These are phyloP conservation scores for Pogona vitticeps DNA, from an alignment of 2,113 vertebrate genomes.

Conservation along the genomic window DNA sequence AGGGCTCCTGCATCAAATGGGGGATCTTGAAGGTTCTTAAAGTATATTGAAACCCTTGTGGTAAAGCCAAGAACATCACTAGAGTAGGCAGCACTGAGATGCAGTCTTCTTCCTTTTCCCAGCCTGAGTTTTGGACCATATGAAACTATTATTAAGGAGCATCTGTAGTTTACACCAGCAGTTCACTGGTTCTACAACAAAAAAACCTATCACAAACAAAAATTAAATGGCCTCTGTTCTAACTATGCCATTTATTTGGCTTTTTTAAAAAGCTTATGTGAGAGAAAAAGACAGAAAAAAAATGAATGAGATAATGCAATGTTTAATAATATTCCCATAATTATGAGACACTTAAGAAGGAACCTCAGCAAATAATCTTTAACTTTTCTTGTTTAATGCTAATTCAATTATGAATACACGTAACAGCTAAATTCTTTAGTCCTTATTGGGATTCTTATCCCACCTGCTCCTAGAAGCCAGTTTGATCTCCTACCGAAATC, in stretches of 20 bases:
- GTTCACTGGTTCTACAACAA: not conserved
- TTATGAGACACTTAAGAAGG: not conserved
- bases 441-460: not conserved
- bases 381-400: not conserved
- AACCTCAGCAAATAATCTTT: not conserved
- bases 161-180: not conserved
- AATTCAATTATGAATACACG: not conserved
- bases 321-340: not conserved
- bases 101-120: accelerated
- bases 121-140: not conserved
- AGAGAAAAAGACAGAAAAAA: not conserved
- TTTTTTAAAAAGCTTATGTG: not conserved
- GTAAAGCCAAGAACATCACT: not conserved
- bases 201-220: not conserved
- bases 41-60: too few species aligned
- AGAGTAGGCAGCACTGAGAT: not conserved
- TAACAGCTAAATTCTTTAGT: not conserved
- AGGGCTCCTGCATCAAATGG: too few species aligned
- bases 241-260: not conserved
- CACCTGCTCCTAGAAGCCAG: not conserved
- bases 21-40: too few species aligned
- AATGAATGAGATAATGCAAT: not conserved
- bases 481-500: not conserved
- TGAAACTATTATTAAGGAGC: not conserved
- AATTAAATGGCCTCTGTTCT: not conserved